These are phyloP conservation scores for Circaetus cinerascens DNA, from an alignment of 2,113 vertebrate genomes.

Conservation along the genomic window DNA sequence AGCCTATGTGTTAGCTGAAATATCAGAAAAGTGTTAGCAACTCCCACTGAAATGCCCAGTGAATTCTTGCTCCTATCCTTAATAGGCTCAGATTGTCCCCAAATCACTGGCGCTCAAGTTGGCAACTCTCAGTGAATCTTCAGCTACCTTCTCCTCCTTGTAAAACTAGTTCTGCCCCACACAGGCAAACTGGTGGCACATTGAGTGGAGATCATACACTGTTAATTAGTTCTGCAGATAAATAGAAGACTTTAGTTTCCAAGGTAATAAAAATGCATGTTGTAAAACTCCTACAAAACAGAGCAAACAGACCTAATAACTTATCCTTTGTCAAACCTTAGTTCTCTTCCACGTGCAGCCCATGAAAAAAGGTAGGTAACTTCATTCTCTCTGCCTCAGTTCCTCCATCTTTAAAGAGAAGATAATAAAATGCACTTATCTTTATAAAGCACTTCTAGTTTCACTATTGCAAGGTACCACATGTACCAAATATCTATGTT, in stretches of 20 bases:
- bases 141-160: not conserved
- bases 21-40: not conserved
- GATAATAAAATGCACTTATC: not conserved
- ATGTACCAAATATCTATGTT: not conserved
- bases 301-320: not conserved
- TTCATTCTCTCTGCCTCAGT: not conserved
- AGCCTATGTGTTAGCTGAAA: not conserved
- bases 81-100: not conserved
- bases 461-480: not conserved
- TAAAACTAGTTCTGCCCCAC: not conserved
- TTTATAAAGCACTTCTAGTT: not conserved
- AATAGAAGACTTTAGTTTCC: not conserved
- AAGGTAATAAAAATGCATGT: not conserved
- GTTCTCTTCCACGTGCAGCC: not conserved
- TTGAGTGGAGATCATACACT: not conserved
- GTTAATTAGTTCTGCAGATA: not conserved
- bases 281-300: not conserved
- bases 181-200: not conserved
- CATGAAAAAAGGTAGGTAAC: fast-evolving
- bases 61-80: not conserved
- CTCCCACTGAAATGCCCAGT: not conserved
- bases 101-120: not conserved
- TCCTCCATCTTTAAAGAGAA: not conserved
- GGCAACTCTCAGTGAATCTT: not conserved
- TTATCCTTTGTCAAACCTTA: not conserved